phyloP scores from a whole-genome alignment of 37 sponge, comb jelly and placozoan species.

The Oscarella lobularis region DNA sequence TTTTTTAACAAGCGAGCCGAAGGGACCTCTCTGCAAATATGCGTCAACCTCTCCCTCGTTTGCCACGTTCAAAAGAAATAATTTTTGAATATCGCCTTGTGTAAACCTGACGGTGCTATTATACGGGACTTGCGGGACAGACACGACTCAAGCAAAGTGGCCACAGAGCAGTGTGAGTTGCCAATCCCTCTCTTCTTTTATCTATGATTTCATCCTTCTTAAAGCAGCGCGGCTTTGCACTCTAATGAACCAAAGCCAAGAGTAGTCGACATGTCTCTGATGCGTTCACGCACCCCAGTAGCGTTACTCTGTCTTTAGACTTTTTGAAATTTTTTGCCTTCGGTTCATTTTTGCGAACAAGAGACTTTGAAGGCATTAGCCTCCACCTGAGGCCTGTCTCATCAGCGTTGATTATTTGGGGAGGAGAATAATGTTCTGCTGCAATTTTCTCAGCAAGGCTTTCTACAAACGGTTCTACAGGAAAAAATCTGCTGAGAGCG shows the following conservation, averaged over 20 bases:
- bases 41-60: too few species aligned
- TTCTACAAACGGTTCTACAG: not conserved
- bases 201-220: too few species aligned
- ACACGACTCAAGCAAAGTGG: too few species aligned
- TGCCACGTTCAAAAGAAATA: too few species aligned
- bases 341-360: not conserved
- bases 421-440: not conserved
- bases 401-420: not conserved
- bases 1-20: too few species aligned
- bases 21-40: too few species aligned
- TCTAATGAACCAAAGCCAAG: not conserved
- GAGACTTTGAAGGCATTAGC: not conserved
- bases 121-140: too few species aligned
- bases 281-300: constrained; percentile 4
- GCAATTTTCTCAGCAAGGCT: not conserved
- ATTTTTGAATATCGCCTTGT: too few species aligned
- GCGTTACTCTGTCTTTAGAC: not conserved
- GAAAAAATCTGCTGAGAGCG: constrained; percentile 3
- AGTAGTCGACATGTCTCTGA: not conserved
- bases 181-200: too few species aligned
- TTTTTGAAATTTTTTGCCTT: not conserved
- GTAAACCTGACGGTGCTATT: too few species aligned
- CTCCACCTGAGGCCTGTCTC: constrained; percentile 5
- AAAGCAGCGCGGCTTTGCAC: constrained; percentile 15
- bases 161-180: too few species aligned